Base-by-base conservation (phyloP, 2,888 invertebrate genomes). In the Tiliacea aurago region DNA sequence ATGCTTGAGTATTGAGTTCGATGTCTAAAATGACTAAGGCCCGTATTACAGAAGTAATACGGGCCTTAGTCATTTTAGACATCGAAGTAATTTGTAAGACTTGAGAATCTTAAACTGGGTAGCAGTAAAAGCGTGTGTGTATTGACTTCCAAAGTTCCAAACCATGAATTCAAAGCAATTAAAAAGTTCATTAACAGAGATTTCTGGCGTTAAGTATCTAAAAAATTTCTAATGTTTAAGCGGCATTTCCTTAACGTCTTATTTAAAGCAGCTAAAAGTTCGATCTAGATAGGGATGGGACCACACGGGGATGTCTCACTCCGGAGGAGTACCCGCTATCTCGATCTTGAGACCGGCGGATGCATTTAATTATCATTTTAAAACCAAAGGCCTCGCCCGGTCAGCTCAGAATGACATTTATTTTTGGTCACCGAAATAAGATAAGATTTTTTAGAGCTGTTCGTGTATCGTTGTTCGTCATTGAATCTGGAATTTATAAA, bases 291-390 rank as follows among this genome's bases (percentile, higher is more conserved):
- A 94, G 81, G 91, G 90, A 86, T 87, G 89, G 89, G 95, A 95
- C 95, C 95, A 94, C 95, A 95, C 94, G 87, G 93, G 90, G 90
- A 94, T 88, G 91, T 89, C 93, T 94, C 92, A 94, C 93, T 94
- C 92, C 90, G 91, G 90, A 90, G 87, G 87, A 90, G 89, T 91
- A 90, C 88, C 84, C 85, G 77, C 89, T 95, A 95, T 95, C 95
- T 93, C 56, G 78, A 95, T 95, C 95, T 94, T 85, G 84, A 82
- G 82, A 86, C 87, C 86, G 86, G 87, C 85, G 89, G 85, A 79
- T 87, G 84, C 85, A 88, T 91, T 91, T 91, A 91, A 91, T 91
- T 91, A 91, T 90, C 89, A 84, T 87, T 90, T 90, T 91, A 90
- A 91, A 91, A 91, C 85, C 87, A 87, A 86, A 87, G 87, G 83